Percentiles rank a stretch among this genome's conserved stretches.
Conservation (phyloP, 2,797 vertebrate genomes). For the Rhyacichthys aspro region DNA sequence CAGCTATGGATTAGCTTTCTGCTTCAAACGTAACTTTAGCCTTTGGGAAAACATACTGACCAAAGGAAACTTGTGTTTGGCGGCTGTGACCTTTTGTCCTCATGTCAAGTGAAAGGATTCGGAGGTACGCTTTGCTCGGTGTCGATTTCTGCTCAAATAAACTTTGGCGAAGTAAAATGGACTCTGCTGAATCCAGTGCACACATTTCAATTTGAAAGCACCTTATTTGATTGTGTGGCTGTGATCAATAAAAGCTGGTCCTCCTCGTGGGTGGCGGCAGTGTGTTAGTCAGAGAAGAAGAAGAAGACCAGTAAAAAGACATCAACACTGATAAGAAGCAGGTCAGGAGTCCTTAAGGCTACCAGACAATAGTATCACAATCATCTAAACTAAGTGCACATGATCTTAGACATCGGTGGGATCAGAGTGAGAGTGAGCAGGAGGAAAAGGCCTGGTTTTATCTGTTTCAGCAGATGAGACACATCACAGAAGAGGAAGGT, state of each 20-base stretch:
- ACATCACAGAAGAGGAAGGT: slow-evolving; percentile 57
- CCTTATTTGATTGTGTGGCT: slow-evolving; percentile 7
- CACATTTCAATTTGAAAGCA: slow-evolving; percentile 1
- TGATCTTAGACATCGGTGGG: slow-evolving; percentile 39
- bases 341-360: slow-evolving; percentile 46
- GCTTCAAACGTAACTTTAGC: slow-evolving; percentile 70
- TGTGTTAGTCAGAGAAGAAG: slow-evolving; percentile 46
- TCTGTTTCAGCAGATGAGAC: slow-evolving; percentile 37
- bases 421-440: slow-evolving; percentile 18
- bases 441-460: slow-evolving; percentile 45
- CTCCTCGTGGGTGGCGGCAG: slow-evolving; percentile 9
- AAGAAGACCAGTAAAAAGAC: slow-evolving; percentile 35
- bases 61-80: slow-evolving; percentile 67
- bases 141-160: slow-evolving; percentile 63
- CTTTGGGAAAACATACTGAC: slow-evolving; percentile 72
- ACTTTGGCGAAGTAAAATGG: slow-evolving; percentile 16
- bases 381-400: slow-evolving; percentile 56
- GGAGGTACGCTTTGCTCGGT: slow-evolving; percentile 27
- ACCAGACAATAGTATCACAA: slow-evolving; percentile 60
- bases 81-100: slow-evolving; percentile 61
- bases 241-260: slow-evolving; percentile 17
- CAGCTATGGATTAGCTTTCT: slow-evolving; percentile 58
- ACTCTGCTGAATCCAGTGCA: slow-evolving; percentile 9
- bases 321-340: slow-evolving; percentile 58
- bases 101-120: slow-evolving; percentile 38